Conservation (phyloP, 2,888 invertebrate genomes). For the Ophonus ardosiacus region DNA sequence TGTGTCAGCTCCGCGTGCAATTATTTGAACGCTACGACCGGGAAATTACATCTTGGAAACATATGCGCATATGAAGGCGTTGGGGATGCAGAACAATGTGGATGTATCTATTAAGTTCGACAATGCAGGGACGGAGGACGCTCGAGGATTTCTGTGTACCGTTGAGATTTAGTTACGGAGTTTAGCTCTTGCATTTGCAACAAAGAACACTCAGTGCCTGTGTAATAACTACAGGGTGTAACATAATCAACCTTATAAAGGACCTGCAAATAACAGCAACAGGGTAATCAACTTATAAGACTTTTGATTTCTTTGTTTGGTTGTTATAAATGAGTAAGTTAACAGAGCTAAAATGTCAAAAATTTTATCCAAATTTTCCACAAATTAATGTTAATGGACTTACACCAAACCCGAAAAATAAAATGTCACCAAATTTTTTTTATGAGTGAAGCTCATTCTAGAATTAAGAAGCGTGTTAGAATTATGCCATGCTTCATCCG, state of each 20-base stretch:
- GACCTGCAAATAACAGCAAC: neutral
- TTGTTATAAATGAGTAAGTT: no score
- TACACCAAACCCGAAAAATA: no score
- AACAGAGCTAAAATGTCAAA: no score
- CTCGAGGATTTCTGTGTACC: neutral
- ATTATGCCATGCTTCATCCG: no score
- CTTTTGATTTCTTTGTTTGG: no score
- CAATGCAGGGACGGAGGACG: neutral
- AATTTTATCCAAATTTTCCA: no score
- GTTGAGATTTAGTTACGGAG: neutral
- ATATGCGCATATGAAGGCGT: conserved; percentile 1
- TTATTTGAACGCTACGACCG: neutral
- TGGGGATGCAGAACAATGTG: neutral
- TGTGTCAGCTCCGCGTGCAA: neutral
- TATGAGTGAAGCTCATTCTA: no score
- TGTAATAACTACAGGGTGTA: neutral
- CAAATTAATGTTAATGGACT: no score
- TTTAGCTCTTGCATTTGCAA: neutral
- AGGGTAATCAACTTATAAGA: no score
- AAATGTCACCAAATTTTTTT: no score
- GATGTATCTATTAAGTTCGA: conserved; percentile 9
- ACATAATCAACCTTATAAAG: neutral
- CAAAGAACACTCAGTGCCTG: neutral
- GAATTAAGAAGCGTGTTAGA: no score
- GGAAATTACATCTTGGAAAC: conserved; percentile 22